Percentiles rank a stretch among this genome's conserved stretches.
Evolutionary conservation across 2,113 vertebrate genomes (phyloP).

Genomic region (Pseudolaguvia tuberculata): DNA sequence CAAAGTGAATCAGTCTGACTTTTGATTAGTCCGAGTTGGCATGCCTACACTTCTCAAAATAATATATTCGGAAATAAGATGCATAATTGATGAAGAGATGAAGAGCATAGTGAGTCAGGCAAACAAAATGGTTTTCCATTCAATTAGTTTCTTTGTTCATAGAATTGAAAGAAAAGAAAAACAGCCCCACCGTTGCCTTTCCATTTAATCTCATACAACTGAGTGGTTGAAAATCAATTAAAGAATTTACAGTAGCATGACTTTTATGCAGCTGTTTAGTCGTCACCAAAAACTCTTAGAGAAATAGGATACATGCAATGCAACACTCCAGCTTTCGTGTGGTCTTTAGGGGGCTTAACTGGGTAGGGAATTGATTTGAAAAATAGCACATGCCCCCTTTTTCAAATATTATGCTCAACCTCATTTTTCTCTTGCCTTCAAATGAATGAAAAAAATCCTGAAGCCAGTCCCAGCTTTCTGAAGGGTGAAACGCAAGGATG

Average conservation of each 20-base stretch:
- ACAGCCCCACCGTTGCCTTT: conserved; percentile 27
- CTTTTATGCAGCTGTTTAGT: conserved; percentile 29
- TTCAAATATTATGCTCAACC: not conserved
- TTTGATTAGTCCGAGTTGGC: conserved; percentile 20
- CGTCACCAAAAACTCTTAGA: conserved; percentile 18
- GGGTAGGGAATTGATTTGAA: not conserved
- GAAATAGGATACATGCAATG: conserved; percentile 13
- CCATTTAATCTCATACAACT: conserved; percentile 43
- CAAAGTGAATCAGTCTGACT: conserved; percentile 17
- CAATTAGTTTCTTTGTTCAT: conserved; percentile 38
- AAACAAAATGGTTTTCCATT: conserved; percentile 34
- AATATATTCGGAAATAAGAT: conserved; percentile 25
- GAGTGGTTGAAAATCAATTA: conserved; percentile 37
- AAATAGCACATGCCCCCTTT: not conserved
- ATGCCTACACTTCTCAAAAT: conserved; percentile 36
- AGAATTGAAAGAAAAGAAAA: conserved; percentile 26
- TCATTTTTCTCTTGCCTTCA: not conserved
- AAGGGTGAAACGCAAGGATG: no score
- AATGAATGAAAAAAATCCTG: not conserved
- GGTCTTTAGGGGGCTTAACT: not conserved
- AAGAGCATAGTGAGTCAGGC: conserved; percentile 15
- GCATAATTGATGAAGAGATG: conserved; percentile 42
- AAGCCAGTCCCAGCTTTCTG: no score
- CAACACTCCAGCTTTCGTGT: not conserved
- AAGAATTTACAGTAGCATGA: conserved; percentile 44